Conservation (phyloP, 2,113 vertebrate species). For the Corvus cornix region DNA sequence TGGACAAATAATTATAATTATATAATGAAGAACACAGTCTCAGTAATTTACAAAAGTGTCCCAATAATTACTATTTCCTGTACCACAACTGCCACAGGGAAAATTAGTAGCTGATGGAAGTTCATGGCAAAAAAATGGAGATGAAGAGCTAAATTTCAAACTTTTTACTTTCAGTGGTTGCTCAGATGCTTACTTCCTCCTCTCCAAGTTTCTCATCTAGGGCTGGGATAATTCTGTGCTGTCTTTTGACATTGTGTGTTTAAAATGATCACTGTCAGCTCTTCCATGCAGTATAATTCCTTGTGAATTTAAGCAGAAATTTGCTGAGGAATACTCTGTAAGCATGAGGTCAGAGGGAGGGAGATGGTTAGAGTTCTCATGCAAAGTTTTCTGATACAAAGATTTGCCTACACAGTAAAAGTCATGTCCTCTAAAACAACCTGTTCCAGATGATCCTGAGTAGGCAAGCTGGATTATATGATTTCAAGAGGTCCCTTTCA, state of each 20-base stretch:
- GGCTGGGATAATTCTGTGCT: fast-evolving
- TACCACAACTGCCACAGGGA: background rate
- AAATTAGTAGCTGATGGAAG: background rate
- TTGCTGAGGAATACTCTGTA: background rate
- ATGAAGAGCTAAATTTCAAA: background rate
- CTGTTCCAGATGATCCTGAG: background rate
- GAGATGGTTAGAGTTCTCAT: fast-evolving
- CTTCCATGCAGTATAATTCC: background rate
- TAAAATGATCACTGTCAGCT: background rate
- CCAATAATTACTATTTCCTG: background rate
- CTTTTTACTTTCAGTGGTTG: background rate
- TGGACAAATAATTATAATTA: background rate
- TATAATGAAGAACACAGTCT: background rate
- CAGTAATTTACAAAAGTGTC: background rate
- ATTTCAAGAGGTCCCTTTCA: background rate
- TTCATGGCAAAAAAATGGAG: background rate
- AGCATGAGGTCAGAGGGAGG: background rate
- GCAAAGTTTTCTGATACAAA: background rate
- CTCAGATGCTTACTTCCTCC: background rate
- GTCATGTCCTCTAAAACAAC: background rate
- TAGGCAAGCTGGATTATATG: background rate
- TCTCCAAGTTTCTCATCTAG: background rate
- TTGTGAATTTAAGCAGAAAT: background rate
- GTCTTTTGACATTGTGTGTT: background rate
- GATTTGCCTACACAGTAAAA: background rate